Base-by-base conservation (phyloP, 2,888 invertebrate genomes). In the Protula sp. region DNA sequence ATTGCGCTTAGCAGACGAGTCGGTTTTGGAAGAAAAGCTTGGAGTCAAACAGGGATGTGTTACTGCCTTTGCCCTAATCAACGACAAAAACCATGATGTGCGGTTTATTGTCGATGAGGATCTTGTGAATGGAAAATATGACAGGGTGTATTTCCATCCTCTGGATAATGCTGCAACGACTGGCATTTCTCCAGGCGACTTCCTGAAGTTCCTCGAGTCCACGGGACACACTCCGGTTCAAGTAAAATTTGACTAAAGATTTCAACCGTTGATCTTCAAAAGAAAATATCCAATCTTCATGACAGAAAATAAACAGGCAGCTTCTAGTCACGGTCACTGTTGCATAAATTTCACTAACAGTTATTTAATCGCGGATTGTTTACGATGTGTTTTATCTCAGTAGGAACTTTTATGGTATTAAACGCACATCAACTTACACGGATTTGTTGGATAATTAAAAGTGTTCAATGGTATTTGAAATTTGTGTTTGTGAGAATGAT, bases 1-100 rank as follows among this genome's bases (percentile, higher is more conserved):
- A 29, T 67, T 81, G 9, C 66, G 81, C 54, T 75, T 81, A 60
- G 79, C 78, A 3, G 78, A 77, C 59, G 78, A 78, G 56, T 56
- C 65, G 5, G 58, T 73, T 2, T 64, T 81, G 58, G 57, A 61
- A 5, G 74, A 78, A 29, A 74, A 71, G 38, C 70, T 81, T 5
- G 80, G 80, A 3, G 72, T 81, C 3, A 70, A 61, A 50, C 78
- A 80, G 61, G 81, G 81, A 1, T 72, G 77, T 57, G 80, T 81
- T 9, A 76, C 79, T 2, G 63, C 78, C 22, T 77, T 75, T 65
- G 80, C 79, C 4, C 69, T 81, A 22, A 68, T 77, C 26, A 80
- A 81, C 66, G 81, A 81, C 66, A 62, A 29, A 2, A 65, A 62
- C 2, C 63, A 68, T 22, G 71, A 74, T 29, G 80, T 81, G 3